Evolutionary conservation across 2,113 vertebrate species (phyloP).

Genomic region (Abramis brama): DNA sequence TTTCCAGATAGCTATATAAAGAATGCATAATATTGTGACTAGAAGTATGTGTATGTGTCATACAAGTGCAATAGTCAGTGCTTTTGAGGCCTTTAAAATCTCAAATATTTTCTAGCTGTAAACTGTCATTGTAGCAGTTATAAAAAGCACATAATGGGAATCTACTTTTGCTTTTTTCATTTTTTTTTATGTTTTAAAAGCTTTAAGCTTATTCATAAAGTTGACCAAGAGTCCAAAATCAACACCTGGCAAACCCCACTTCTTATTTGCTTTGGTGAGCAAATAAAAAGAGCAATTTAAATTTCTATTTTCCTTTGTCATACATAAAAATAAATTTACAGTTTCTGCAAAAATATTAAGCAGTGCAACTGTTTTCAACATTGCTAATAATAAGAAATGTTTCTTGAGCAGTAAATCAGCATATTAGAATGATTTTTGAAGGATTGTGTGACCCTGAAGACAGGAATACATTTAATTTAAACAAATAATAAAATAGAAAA

Average conservation of each 20-base stretch:
- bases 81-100: not conserved
- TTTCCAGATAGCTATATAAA: not conserved
- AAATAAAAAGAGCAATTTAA: not conserved
- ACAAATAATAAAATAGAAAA: not conserved
- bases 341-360: no score
- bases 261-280: not conserved
- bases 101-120: not conserved
- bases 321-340: no score
- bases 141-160: not conserved
- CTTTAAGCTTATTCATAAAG: not conserved
- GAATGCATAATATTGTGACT: slow-evolving; percentile 1
- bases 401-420: not conserved
- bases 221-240: not conserved
- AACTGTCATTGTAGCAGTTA: not conserved
- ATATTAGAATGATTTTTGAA: not conserved
- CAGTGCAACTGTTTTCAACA: no score
- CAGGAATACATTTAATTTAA: not conserved
- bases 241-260: not conserved
- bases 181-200: not conserved
- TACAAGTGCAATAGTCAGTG: not conserved
- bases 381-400: no score
- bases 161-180: not conserved
- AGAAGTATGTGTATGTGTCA: not conserved
- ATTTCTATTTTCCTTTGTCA: not conserved
- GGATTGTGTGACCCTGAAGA: not conserved